Conservation (phyloP, 2,797 vertebrate species). For the Chloroceryle inda region DNA sequence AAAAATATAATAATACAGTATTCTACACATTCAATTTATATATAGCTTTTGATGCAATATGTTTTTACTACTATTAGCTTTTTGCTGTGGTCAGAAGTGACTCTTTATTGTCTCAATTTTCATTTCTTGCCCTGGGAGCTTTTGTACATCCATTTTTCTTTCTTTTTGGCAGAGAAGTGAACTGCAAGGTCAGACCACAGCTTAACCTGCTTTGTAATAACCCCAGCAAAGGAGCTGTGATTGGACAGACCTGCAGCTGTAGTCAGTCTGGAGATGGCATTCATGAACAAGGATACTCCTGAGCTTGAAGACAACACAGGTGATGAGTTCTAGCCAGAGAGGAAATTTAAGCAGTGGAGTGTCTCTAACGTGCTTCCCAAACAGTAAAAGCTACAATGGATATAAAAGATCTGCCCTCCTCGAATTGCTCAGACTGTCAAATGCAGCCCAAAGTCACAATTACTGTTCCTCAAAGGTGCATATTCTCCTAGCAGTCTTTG, state of each 20-base stretch:
- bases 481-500: background rate
- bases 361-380: background rate
- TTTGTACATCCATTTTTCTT: background rate
- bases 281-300: background rate
- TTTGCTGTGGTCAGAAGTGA: background rate
- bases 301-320: background rate
- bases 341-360: background rate
- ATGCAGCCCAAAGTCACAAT: background rate
- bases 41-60: background rate
- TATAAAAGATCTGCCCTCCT: background rate
- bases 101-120: background rate
- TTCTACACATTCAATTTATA: background rate
- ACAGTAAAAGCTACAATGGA: background rate
- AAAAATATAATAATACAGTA: background rate
- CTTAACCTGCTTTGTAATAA: background rate
- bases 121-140: background rate
- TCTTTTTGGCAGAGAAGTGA: background rate
- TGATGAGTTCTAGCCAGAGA: background rate
- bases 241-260: background rate
- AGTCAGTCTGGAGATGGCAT: background rate
- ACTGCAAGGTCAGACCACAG: background rate
- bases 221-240: background rate
- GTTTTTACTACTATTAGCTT: background rate
- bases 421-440: background rate
- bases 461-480: background rate